Percentiles rank a stretch among this genome's conserved stretches.
phyloP scores from a whole-genome alignment of 2,797 vertebrate genomes.

The Scleropages formosus region DNA sequence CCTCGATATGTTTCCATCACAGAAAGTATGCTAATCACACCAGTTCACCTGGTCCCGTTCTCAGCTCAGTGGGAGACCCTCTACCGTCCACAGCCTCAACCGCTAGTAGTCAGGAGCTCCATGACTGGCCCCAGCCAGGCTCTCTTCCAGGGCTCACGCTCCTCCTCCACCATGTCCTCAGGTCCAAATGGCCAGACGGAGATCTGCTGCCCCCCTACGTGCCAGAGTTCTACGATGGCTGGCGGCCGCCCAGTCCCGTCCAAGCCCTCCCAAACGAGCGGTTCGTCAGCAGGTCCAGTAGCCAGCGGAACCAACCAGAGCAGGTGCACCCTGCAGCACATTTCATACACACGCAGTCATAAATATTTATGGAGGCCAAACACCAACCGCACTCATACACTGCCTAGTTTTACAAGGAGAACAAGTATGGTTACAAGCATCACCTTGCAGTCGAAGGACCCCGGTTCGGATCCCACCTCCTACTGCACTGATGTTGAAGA shows the following conservation, averaged over 20 bases:
- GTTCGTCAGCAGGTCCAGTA: constrained; percentile 46
- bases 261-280: not conserved
- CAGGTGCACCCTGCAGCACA: constrained; percentile 21
- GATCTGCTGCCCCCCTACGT: constrained; percentile 61
- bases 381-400: too few relatives aligned
- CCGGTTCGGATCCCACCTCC: too few relatives aligned
- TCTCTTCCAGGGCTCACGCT: not conserved
- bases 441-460: too few relatives aligned
- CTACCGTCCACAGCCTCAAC: not conserved
- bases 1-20: too few relatives aligned
- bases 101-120: not conserved
- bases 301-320: constrained; percentile 40
- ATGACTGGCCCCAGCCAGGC: too few relatives aligned
- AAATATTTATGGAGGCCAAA: too few relatives aligned
- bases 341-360: constrained; percentile 19
- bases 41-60: too few relatives aligned
- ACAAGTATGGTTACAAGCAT: too few relatives aligned
- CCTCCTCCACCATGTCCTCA: constrained; percentile 42
- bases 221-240: constrained; percentile 75
- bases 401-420: too few relatives aligned
- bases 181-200: constrained; percentile 63
- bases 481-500: too few relatives aligned
- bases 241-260: constrained; percentile 54
- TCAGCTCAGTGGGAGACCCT: not conserved
- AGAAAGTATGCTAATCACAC: too few relatives aligned